phyloP scores from a whole-genome alignment of 2,888 invertebrate genomes.

The Azorinus chamasolen region DNA sequence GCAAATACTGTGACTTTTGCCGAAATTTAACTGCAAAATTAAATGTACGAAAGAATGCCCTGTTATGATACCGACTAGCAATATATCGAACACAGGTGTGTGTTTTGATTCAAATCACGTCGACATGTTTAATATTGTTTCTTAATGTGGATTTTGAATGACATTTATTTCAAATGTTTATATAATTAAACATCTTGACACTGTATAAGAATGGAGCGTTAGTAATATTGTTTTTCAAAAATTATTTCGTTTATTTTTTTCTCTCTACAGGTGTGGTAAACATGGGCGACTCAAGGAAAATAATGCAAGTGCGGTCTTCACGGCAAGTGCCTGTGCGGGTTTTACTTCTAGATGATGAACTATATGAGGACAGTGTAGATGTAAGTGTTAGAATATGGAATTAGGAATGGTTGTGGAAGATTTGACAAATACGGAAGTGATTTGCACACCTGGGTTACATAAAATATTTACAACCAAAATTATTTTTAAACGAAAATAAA shows the following conservation, averaged over 20 bases:
- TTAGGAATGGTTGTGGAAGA: neutral
- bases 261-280: conserved; percentile 13
- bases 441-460: conserved; percentile 29
- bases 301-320: conserved; percentile 63
- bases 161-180: too few relatives aligned
- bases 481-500: conserved; percentile 7
- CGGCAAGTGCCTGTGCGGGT: conserved; percentile 64
- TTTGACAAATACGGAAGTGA: conserved; percentile 46
- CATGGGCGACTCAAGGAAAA: conserved; percentile 54
- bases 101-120: too few relatives aligned
- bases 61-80: too few relatives aligned
- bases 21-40: neutral
- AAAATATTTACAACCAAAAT: neutral
- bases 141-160: too few relatives aligned
- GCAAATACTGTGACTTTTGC: neutral
- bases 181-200: too few relatives aligned
- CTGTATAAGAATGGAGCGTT: neutral
- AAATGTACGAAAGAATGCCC: too few relatives aligned
- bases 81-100: too few relatives aligned
- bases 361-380: conserved; percentile 65
- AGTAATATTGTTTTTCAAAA: conserved; percentile 2
- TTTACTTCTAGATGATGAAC: conserved; percentile 62
- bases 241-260: conserved; percentile 5
- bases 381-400: conserved; percentile 47
- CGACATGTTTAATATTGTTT: too few relatives aligned